Conservation (phyloP, 2,113 vertebrate species). For the Leucopsar rothschildi region DNA sequence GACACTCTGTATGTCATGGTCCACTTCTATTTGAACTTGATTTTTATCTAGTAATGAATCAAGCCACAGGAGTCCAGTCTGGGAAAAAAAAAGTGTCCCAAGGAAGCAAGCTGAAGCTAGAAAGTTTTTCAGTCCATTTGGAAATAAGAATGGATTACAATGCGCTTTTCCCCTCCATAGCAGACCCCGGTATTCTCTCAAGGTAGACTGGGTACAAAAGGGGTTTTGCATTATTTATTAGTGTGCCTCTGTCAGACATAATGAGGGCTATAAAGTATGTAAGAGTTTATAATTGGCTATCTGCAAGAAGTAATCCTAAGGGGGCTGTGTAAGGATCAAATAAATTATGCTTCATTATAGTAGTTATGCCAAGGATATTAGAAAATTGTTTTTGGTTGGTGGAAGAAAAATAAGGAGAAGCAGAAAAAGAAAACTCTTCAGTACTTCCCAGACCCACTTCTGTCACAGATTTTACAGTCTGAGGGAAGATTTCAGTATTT, state of each 20-base stretch:
- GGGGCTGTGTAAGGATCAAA: constrained; percentile 55
- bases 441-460: constrained; percentile 1
- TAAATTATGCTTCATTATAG: constrained; percentile 66
- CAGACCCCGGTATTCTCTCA: constrained; percentile 27
- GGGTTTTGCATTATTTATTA: constrained; percentile 62
- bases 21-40: constrained; percentile 34
- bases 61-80: constrained; percentile 20
- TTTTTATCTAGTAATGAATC: constrained; percentile 51
- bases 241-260: constrained; percentile 50
- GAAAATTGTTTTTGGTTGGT: constrained; percentile 51
- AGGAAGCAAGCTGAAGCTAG: background rate
- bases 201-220: constrained; percentile 44
- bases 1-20: background rate
- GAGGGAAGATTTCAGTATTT: background rate
- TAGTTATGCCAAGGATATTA: constrained; percentile 56
- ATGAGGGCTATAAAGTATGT: constrained; percentile 56
- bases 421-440: background rate
- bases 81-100: background rate
- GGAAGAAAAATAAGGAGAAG: constrained; percentile 11
- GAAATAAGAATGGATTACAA: constrained; percentile 45
- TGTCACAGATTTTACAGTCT: background rate
- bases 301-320: constrained; percentile 48
- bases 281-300: constrained; percentile 65
- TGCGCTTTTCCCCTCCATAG: background rate
- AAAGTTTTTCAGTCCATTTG: constrained; percentile 41